Conservation (phyloP, 37 sponge, comb jelly and placozoan species). For the Haliclona indistincta region DNA sequence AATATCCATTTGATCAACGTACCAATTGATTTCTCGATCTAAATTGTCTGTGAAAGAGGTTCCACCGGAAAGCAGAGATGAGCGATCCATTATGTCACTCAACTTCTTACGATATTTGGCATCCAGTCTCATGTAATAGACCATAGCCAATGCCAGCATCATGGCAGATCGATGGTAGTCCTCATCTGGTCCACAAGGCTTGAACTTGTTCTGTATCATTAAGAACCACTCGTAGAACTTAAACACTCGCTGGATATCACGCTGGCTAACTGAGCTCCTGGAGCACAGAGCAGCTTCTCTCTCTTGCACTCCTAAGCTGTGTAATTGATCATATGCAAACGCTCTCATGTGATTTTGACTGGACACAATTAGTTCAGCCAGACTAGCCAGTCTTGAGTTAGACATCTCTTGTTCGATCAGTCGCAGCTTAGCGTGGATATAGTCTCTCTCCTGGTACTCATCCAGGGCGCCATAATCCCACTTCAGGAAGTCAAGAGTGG, state of each 20-base stretch:
- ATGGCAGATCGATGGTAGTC: constrained; percentile 50
- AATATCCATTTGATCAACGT: constrained; percentile 48
- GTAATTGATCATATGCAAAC: constrained; percentile 70
- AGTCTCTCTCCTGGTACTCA: constrained; percentile 74
- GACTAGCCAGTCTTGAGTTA: constrained; percentile 19
- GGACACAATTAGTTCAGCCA: constrained; percentile 50
- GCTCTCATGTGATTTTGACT: constrained; percentile 74
- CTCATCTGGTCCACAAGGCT: constrained; percentile 2
- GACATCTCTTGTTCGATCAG: constrained; percentile 24
- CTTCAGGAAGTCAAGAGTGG: constrained; percentile 69
- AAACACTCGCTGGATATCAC: constrained; percentile 81
- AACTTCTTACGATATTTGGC: constrained; percentile 46
- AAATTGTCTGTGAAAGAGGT: constrained; percentile 23
- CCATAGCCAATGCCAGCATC: constrained; percentile 65
- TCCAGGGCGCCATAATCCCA: constrained; percentile 89
- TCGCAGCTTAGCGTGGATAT: constrained; percentile 64
- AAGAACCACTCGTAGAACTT: constrained; percentile 65
- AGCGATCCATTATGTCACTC: constrained; percentile 19
- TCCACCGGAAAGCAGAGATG: not conserved
- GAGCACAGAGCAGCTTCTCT: constrained; percentile 50
- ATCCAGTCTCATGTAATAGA: constrained; percentile 85
- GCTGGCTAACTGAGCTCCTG: constrained; percentile 84
- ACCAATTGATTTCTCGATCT: constrained; percentile 68
- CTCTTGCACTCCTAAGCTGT: constrained; percentile 2
- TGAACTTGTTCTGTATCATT: constrained; percentile 36